These are phyloP conservation scores for Ciconia nigra DNA, from an alignment of 2,797 vertebrate species.

Conservation along the genomic window DNA sequence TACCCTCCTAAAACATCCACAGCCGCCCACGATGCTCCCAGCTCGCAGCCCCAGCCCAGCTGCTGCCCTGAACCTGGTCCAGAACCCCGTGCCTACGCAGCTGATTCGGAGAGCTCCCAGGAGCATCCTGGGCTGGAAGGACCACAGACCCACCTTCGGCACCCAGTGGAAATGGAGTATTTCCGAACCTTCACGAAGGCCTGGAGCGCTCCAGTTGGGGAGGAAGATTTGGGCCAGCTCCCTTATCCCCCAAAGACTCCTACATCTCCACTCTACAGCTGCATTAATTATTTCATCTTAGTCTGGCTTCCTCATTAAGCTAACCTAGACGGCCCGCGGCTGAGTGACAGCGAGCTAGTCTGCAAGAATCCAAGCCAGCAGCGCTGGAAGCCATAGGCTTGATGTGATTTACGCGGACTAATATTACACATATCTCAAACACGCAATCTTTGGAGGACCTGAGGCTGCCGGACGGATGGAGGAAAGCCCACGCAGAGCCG, in stretches of 20 bases:
- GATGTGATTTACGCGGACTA: slow-evolving; percentile 9
- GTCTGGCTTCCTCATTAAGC: slow-evolving; percentile 60
- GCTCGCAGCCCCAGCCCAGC: not conserved
- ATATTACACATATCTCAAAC: slow-evolving; percentile 55
- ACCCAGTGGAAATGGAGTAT: slow-evolving; percentile 27
- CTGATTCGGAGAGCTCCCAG: not conserved
- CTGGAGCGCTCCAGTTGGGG: not conserved
- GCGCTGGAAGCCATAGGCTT: not conserved
- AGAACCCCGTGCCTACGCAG: slow-evolving; percentile 16
- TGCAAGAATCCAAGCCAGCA: slow-evolving; percentile 25
- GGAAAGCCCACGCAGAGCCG: not conserved
- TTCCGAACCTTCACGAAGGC: not conserved
- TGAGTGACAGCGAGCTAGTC: slow-evolving; percentile 22
- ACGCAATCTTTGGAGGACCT: not conserved
- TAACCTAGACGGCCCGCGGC: not conserved
- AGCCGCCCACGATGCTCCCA: not conserved
- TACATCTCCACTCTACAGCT: slow-evolving; percentile 43
- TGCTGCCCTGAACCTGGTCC: not conserved
- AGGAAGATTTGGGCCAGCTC: slow-evolving; percentile 22
- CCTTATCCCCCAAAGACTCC: not conserved
- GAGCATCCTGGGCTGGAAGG: not conserved
- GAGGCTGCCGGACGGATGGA: not conserved
- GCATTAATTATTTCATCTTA: slow-evolving; percentile 60
- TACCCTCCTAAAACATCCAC: not conserved
- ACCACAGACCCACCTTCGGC: not conserved